Evolutionary conservation across 35 echinoderm and acorn worm species (phyloP), one percentile per base, ranked within the genome.

Genomic region (Lytechinus variegatus): DNA sequence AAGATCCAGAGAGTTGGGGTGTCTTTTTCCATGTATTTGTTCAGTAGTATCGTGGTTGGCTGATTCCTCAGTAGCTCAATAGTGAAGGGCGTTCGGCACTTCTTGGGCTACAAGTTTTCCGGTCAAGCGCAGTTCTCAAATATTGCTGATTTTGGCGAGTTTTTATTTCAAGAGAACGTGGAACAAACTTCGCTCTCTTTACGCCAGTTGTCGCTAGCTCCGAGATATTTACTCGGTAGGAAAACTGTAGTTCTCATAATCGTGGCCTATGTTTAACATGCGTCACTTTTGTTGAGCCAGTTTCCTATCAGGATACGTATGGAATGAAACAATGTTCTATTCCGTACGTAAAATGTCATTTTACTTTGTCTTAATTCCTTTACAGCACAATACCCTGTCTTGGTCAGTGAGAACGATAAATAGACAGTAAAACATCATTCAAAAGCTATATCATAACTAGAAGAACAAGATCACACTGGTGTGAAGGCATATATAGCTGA

Each of bases 1-100:
- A 90, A 54, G 88, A 90, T 7, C 8, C 28, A 2, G 27, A 27
- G 88, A 90, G 27, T 52, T 10, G 28, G 88, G 88, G 29, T 90
- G 29, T 54, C 88, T 90, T 90, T 90, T 90, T 90, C 88, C 33
- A 9, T 12, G 88, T 90, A 90, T 90, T 90, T 90, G n/a, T 54
- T 52, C 88, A 90, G 88, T 44, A 90, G 88, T 44, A 24, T 90
- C 66, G 19, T 79, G 19, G 66, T 79, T 79, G 21, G 66, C 66
- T 44, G 33, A 44, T 44, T 44, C 5, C 14, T 2, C 56, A 58
- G 13, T 11, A 58, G 19, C 66, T 79, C 66, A 0, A 24, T 79
- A 24, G 66, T 79, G 66, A 24, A 79, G 66, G 19, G 66, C n/a
- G 66, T 79, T 79, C 66, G 66, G 21, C 66, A 24, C 66, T 79